Base-by-base conservation (phyloP, 2,113 vertebrate genomes). In the Labeo rohita region DNA sequence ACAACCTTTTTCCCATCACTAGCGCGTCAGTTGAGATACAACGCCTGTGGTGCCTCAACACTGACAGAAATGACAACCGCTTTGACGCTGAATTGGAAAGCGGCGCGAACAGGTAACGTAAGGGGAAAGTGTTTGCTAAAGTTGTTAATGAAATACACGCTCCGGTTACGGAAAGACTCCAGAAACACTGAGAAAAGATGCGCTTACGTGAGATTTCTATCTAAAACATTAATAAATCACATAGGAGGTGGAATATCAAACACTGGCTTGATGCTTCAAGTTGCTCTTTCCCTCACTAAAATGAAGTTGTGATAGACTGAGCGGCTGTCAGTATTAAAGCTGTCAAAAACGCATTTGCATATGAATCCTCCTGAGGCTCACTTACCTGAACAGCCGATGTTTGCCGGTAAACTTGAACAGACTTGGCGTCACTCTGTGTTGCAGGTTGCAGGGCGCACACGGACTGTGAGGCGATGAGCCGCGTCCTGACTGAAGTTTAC, bases 391-490 rank as follows among this genome's bases (percentile, higher is more conserved):
- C 34, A 73, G 66, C 34, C 11, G 23, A 79, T 28, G 61, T 36
- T 49, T 49, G 21, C 61, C 61, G 80, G 43, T 68, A 28, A 77
- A 80, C 68, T 85, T 73, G 56, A 66, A 16, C 66, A 15, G 66
- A 68, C 66, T 70, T 83, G 23, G 45, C 34, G 73, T 49, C 39
- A 15, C 52, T 50, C 63, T 36, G 63, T 39, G 28, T 61, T 61
- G 85, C 85, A 85, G 83, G 83, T 79, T 79, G 82, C 21, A 59
- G 52, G 18, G 78, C 15, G 50, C 52, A 49, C 61, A 74, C 54
- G 28, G 75, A 77, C 43, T 77, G 80, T 87, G 88, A 86, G 66
- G 76, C 59, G 84, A 86, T 87, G 88, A 56, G 43, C 59, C n/a
- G 56, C 84, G 86, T 83, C 39, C 85, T 84, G 72, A 16, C 66